Conservation (phyloP, 2,888 invertebrate species). For the Lepidochitona cinerea region DNA sequence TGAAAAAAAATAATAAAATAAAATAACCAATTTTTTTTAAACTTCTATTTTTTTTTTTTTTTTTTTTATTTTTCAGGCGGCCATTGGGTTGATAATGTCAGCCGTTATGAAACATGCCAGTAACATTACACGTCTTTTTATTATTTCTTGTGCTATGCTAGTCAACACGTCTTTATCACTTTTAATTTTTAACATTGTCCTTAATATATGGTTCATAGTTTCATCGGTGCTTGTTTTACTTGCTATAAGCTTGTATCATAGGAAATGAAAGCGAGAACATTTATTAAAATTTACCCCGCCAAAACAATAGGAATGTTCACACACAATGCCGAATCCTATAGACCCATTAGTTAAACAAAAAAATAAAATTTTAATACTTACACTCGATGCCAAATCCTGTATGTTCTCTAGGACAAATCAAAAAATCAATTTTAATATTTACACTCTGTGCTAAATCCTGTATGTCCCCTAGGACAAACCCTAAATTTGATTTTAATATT, state of each 20-base stretch:
- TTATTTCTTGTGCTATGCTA: conserved; percentile 67
- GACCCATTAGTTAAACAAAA: too few relatives aligned
- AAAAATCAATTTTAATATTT: too few relatives aligned
- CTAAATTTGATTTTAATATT: too few relatives aligned
- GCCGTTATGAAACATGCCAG: conserved; percentile 69
- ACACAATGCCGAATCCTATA: too few relatives aligned
- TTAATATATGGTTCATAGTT: conserved; percentile 59
- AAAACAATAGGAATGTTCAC: too few relatives aligned
- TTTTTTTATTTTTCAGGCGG: conserved; percentile 50
- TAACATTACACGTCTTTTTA: conserved; percentile 68
- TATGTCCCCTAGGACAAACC: too few relatives aligned
- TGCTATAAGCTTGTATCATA: conserved; percentile 59
- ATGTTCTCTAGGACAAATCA: too few relatives aligned
- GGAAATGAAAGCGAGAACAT: not conserved
- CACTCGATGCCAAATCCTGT: too few relatives aligned
- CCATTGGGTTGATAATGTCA: conserved; percentile 68
- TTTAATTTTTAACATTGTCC: conserved; percentile 55
- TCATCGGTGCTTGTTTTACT: conserved; percentile 53
- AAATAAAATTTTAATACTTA: too few relatives aligned
- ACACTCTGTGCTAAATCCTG: too few relatives aligned
- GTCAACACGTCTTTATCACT: conserved; percentile 63
- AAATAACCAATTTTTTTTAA: not conserved
- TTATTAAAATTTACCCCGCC: too few relatives aligned
- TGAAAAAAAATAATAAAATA: not conserved
- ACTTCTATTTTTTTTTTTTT: not conserved